Percentiles rank a stretch among this genome's conserved stretches.
phyloP scores from a whole-genome alignment of 2,797 vertebrate genomes.

The Lepus oiostolus region DNA sequence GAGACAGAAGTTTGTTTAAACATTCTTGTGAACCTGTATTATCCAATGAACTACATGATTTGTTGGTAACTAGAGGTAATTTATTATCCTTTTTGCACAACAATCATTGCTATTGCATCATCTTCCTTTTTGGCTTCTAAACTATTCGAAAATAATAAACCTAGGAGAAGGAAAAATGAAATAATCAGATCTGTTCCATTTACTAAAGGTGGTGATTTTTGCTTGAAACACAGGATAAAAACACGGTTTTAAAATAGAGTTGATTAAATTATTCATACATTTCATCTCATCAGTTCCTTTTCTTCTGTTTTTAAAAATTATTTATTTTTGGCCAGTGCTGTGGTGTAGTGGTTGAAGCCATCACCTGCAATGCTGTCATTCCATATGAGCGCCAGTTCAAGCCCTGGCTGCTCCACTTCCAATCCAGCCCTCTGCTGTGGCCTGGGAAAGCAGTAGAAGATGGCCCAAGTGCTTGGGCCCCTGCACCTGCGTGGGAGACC shows the following conservation, averaged over 20 bases:
- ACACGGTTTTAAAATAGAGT: background rate
- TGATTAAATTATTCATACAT: background rate
- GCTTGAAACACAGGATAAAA: background rate
- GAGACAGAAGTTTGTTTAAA: background rate
- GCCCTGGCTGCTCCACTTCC: no score
- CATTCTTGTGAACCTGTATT: background rate
- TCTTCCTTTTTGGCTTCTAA: background rate
- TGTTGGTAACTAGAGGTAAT: background rate
- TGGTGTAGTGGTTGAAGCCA: no score
- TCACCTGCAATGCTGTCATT: no score
- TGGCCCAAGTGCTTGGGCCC: no score
- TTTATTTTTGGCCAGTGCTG: no score
- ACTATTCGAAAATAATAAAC: background rate
- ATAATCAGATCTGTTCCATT: background rate
- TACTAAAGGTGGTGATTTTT: background rate
- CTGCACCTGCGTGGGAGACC: no score
- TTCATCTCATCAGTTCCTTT: background rate
- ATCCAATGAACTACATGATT: background rate
- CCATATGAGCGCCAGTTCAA: no score
- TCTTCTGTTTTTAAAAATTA: background rate
- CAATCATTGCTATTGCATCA: background rate
- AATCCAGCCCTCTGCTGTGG: no score
- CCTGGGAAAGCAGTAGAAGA: no score
- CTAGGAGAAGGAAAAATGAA: background rate
- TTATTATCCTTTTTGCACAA: background rate